Conservation (phyloP, 2,113 vertebrate species). For the Acinonyx jubatus region DNA sequence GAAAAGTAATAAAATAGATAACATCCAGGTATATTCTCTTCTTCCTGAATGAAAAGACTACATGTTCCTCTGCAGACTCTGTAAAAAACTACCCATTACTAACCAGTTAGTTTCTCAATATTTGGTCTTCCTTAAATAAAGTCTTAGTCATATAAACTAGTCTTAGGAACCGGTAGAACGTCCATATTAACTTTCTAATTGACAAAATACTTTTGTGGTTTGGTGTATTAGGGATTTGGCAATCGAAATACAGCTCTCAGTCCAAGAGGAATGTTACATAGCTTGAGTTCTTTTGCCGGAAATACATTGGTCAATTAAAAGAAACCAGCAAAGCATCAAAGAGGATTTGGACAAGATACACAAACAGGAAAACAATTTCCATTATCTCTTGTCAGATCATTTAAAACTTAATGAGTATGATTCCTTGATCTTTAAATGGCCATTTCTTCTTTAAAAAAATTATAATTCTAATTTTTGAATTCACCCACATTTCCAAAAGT, state of each 20-base stretch:
- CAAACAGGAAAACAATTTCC: slow-evolving; percentile 5
- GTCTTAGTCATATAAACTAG: background rate
- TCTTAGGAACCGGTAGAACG: background rate
- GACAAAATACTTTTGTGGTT: background rate
- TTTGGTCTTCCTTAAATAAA: background rate
- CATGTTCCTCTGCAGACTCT: background rate
- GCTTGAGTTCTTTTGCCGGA: background rate
- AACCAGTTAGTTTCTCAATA: background rate
- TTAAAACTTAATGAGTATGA: background rate
- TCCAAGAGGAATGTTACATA: background rate
- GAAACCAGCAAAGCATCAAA: background rate
- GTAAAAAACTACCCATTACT: background rate
- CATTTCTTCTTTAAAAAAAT: background rate
- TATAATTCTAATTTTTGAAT: background rate
- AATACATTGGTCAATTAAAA: background rate
- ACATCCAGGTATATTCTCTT: fast-evolving
- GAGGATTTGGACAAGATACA: background rate
- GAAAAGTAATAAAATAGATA: background rate
- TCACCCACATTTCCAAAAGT: background rate
- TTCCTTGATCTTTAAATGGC: background rate
- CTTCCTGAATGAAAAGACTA: background rate
- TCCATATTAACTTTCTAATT: background rate
- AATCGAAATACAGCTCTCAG: background rate
- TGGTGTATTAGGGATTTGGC: background rate
- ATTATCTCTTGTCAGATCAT: background rate